Conservation (phyloP, 35 echinoderm and acorn worm species). For the Strongylocentrotus purpuratus region DNA sequence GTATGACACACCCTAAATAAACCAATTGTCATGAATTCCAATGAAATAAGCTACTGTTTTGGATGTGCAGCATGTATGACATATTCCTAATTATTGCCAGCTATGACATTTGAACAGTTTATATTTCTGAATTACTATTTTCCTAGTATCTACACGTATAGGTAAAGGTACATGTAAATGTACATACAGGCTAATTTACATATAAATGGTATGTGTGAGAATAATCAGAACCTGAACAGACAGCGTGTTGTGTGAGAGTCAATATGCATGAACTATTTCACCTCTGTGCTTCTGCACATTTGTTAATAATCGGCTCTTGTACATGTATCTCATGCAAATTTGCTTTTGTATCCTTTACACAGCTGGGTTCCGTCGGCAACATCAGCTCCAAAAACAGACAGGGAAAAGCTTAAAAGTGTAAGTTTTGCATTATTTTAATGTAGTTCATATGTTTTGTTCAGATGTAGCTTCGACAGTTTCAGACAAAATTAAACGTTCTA, state of each 20-base stretch:
- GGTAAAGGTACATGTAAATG: too few species aligned
- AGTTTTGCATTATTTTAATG: not conserved
- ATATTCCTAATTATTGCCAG: not conserved
- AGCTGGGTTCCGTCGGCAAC: constrained; percentile 24
- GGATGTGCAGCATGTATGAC: not conserved
- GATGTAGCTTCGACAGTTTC: not conserved
- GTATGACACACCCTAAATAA: not conserved
- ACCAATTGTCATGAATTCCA: not conserved
- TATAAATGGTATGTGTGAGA: too few species aligned
- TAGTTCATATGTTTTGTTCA: not conserved
- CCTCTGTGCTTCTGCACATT: too few species aligned
- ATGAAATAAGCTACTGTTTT: not conserved
- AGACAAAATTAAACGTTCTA: too few species aligned
- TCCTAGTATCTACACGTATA: too few species aligned
- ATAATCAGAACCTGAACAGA: too few species aligned
- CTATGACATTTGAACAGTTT: not conserved
- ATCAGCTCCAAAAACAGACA: constrained; percentile 26
- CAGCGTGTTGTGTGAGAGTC: too few species aligned
- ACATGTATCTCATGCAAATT: not conserved
- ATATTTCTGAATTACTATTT: too few species aligned
- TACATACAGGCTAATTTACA: not conserved
- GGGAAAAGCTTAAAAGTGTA: constrained; percentile 48
- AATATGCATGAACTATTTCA: too few species aligned
- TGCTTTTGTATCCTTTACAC: not conserved
- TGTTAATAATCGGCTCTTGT: too few species aligned